Evolutionary conservation across 2,888 invertebrate species (phyloP), one percentile per base, ranked within the genome.

Genomic region (Listrodromus nycthemerus): DNA sequence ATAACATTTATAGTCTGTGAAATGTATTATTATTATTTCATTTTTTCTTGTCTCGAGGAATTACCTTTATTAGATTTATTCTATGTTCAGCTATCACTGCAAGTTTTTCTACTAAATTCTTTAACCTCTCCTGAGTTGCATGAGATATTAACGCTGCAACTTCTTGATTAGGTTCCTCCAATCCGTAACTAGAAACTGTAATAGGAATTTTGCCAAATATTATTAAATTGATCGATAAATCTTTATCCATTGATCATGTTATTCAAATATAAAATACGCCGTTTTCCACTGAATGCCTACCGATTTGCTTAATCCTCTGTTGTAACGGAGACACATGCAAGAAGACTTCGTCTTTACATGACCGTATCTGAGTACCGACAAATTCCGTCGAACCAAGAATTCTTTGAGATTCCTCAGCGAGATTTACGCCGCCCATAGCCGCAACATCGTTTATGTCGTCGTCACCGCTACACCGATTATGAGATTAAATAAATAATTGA

Each of bases 381-480:
- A 97, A 96, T 90, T 98, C 98, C 1, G 98, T 97, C 19, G 97
- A 96, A 16, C 98, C 98, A 83, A 99, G 95, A 91, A 99, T 99
- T 93, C 98, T 96, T 93, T 98, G 98, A 50, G 97, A 97, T 94
- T 99, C 99, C 94, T 99, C 99, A 0, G 97, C 97, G 90, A 99
- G 95, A 94, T 99, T 99, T 77, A 99, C 99, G 71, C 99, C 99
- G 86, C 99, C 99, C 99, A 99, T 99, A 10, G 99, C 98, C 41
- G 99, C 99, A 16, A 99, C 99, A 94, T 99, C 99, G 92, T 99
- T 99, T 91, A 99, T 98, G 93, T 99, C 99, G 92, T 99, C 99
- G 91, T 98, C 98, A 61, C 97, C 98, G 85, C 96, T 94, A 93
- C 94, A 94, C 52, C 95, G 92, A 94, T 95, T 93, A 94, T 95